A percentile compares a stretch with the other conserved stretches of the same genome.
phyloP scores from a whole-genome alignment of 2,797 vertebrate species.

The Sebastes cheni region DNA sequence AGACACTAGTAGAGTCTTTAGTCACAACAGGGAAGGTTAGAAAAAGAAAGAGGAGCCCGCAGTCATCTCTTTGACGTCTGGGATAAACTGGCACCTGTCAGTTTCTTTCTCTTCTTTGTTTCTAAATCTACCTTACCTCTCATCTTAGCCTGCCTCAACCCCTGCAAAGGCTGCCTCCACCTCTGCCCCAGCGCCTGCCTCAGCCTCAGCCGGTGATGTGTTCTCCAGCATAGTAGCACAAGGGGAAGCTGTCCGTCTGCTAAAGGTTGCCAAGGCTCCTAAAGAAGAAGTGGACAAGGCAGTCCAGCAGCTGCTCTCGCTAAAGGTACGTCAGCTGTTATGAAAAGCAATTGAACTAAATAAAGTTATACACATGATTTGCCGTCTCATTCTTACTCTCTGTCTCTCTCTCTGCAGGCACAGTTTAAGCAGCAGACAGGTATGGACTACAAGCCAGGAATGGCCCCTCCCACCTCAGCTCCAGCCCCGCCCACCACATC shows the following conservation, averaged over 20 bases:
- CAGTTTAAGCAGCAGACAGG: slow-evolving; percentile 82
- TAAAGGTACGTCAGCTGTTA: slow-evolving; percentile 67
- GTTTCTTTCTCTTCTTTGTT: background rate
- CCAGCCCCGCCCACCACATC: slow-evolving; percentile 15
- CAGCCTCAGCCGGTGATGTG: slow-evolving; percentile 66
- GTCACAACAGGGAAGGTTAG: background rate
- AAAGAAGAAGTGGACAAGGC: slow-evolving; percentile 92
- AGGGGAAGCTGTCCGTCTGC: slow-evolving; percentile 88
- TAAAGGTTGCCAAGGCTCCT: slow-evolving; percentile 89
- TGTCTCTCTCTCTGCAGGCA: slow-evolving; percentile 38
- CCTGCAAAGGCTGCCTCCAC: slow-evolving; percentile 37
- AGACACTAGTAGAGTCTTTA: background rate
- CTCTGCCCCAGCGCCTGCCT: slow-evolving; percentile 1
- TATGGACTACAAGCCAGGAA: slow-evolving; percentile 86
- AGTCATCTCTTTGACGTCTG: background rate
- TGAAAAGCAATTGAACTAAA: background rate
- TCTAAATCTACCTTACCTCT: background rate
- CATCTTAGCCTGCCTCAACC: slow-evolving; percentile 30
- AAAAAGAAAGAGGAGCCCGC: background rate
- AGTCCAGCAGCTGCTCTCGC: slow-evolving; percentile 87
- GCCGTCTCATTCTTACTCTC: background rate
- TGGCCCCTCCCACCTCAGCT: slow-evolving; percentile 67
- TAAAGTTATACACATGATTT: background rate
- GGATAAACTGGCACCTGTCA: background rate
- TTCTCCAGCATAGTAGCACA: slow-evolving; percentile 87